A percentile compares a stretch with the other conserved stretches of the same genome.
These are phyloP conservation scores for Laupala kohalensis DNA, from an alignment of 1,140 invertebrate genomes.

Conservation along the genomic window DNA sequence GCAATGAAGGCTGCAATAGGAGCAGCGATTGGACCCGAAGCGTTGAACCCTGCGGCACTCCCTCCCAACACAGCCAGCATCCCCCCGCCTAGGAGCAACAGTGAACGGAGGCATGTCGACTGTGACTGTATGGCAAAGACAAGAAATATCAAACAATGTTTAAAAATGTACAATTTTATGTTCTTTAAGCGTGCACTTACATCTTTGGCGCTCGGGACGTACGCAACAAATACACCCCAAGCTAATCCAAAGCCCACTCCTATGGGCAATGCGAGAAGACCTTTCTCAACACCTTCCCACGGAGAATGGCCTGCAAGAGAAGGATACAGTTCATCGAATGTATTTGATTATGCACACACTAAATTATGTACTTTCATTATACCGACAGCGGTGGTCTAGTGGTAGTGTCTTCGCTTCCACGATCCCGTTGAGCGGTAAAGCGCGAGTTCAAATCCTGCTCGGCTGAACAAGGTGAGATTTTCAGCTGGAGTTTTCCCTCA, in stretches of 20 bases:
- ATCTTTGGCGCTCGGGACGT: constrained; percentile 25
- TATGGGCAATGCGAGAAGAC: constrained; percentile 37
- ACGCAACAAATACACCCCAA: constrained; percentile 32
- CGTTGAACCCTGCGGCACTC: constrained; percentile 35
- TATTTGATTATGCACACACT: too few species aligned
- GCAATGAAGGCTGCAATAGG: constrained; percentile 47
- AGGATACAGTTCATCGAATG: too few species aligned
- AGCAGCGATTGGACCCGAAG: constrained; percentile 47
- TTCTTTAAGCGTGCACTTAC: not conserved
- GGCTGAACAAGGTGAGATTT: too few species aligned
- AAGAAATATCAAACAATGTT: not conserved
- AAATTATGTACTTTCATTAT: too few species aligned
- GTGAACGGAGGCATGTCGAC: constrained; percentile 29
- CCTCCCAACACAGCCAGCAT: constrained; percentile 46
- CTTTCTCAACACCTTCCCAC: constrained; percentile 28
- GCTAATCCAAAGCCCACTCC: constrained; percentile 35
- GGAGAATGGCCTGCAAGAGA: too few species aligned
- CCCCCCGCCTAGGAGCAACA: constrained; percentile 39
- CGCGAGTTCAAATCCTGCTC: too few species aligned
- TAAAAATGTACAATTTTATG: too few species aligned
- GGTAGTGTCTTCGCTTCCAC: too few species aligned
- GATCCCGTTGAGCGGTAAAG: too few species aligned
- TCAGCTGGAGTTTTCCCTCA: too few species aligned
- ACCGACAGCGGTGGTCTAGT: too few species aligned
- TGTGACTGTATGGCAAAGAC: constrained; percentile 15